Percentiles rank a stretch among this genome's conserved stretches.
Evolutionary conservation across 2,113 vertebrate genomes (phyloP).

Genomic region (Megalops atlanticus): DNA sequence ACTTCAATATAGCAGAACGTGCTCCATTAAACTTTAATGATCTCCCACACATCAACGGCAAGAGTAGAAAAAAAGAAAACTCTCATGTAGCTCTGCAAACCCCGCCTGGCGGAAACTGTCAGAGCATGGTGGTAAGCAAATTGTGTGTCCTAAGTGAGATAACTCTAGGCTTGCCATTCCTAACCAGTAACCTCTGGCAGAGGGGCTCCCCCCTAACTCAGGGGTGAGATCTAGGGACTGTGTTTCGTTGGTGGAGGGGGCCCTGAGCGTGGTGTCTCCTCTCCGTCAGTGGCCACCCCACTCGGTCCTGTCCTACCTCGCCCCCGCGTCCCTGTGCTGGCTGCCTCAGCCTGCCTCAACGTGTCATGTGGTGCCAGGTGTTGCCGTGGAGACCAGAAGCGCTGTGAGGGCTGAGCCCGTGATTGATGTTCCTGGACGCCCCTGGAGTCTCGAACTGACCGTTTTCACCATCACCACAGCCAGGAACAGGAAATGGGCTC

Average conservation of each 20-base stretch:
- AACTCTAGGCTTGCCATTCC: no score
- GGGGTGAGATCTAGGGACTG: no score
- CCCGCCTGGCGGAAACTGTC: neutral
- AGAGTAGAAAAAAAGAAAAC: neutral
- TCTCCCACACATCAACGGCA: neutral
- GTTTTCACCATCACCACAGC: neutral
- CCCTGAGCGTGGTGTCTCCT: neutral
- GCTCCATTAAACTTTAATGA: neutral
- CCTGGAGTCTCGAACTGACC: neutral
- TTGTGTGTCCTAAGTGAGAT: no score
- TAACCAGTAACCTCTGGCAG: no score
- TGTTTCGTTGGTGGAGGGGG: neutral
- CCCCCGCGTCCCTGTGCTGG: no score
- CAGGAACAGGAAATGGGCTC: neutral
- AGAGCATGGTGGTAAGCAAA: neutral
- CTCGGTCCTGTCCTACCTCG: neutral
- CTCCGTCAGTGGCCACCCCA: neutral
- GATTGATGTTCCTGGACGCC: neutral
- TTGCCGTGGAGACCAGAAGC: neutral
- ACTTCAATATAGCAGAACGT: neutral
- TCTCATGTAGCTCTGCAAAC: neutral
- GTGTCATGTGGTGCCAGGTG: neutral
- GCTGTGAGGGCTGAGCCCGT: neutral
- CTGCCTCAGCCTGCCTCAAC: neutral
- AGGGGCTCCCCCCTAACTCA: no score